phyloP scores from a whole-genome alignment of 1,140 invertebrate genomes.

The Drosophila arizonae region DNA sequence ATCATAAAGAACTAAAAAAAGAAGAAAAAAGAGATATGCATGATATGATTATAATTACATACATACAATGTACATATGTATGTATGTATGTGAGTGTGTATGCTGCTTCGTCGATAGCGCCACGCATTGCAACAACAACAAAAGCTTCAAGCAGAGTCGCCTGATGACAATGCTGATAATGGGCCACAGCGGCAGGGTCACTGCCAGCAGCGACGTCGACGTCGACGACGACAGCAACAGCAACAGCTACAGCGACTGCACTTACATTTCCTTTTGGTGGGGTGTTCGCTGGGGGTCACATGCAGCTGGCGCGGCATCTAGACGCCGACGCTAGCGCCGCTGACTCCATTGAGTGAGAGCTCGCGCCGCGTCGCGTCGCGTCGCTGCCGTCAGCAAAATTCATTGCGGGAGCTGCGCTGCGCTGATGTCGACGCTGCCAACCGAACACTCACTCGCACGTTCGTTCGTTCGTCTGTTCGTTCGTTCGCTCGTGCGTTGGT shows the following conservation, averaged over 20 bases:
- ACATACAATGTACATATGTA: conserved; percentile 4
- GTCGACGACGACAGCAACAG: conserved; percentile 4
- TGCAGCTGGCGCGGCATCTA: conserved; percentile 39
- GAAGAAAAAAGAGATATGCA: conserved; percentile 10
- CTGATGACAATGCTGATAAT: conserved; percentile 50
- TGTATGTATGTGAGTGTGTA: background rate
- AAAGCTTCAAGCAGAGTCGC: conserved; percentile 21
- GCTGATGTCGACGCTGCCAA: too few relatives aligned
- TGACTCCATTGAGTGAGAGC: conserved; percentile 4
- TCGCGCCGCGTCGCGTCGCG: background rate
- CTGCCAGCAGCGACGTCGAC: conserved; percentile 32
- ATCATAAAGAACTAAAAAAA: conserved; percentile 1
- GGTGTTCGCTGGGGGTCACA: conserved; percentile 54
- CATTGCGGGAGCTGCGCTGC: conserved; percentile 17
- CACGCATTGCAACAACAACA: conserved; percentile 4
- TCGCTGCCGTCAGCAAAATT: conserved; percentile 23
- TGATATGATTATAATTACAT: conserved; percentile 50
- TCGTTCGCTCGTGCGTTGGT: background rate
- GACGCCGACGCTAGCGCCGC: conserved; percentile 27
- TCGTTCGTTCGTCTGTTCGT: conserved; percentile 4
- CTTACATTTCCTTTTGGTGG: conserved; percentile 41
- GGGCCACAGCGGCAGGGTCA: conserved; percentile 47
- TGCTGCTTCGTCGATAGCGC: conserved; percentile 11
- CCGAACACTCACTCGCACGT: background rate
- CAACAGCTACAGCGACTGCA: conserved; percentile 7